These are phyloP conservation scores for Aurelia coerulea DNA, from an alignment of 30 jellyfish, hydroid and myxozoan genomes.

Conservation along the genomic window DNA sequence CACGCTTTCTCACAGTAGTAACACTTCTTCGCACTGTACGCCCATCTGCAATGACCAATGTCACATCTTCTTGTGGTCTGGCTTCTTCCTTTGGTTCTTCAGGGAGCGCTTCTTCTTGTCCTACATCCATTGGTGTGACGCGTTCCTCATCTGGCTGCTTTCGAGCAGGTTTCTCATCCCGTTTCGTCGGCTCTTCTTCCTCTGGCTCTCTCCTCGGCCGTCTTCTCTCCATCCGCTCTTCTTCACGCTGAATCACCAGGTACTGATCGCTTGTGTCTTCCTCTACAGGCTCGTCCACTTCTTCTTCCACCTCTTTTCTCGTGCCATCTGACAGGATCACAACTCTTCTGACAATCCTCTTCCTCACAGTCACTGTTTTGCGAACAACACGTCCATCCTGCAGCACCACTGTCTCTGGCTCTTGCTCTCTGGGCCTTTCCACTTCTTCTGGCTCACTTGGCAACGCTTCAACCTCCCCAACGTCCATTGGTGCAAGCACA, in stretches of 20 bases:
- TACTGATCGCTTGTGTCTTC: conserved; percentile 12
- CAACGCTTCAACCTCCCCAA: no score
- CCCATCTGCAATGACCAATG: conserved; percentile 53
- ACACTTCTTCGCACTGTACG: conserved; percentile 58
- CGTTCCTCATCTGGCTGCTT: conserved; percentile 18
- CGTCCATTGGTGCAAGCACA: conserved; percentile 6
- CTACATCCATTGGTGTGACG: conserved; percentile 43
- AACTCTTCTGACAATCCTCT: conserved; percentile 65
- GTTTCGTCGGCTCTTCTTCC: conserved; percentile 6
- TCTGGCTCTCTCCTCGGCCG: conserved; percentile 13
- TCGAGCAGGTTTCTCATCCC: not conserved
- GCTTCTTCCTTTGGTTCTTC: conserved; percentile 16
- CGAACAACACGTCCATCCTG: conserved; percentile 67
- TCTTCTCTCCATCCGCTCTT: not conserved
- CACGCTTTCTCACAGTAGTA: conserved; percentile 76
- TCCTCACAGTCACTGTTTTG: conserved; percentile 59
- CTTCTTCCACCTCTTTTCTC: conserved; percentile 57
- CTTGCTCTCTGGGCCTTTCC: conserved; percentile 21
- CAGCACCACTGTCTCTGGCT: conserved; percentile 32
- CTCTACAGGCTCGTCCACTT: conserved; percentile 49
- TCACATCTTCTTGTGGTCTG: not conserved
- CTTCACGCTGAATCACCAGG: conserved; percentile 21
- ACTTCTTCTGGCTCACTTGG: not conserved
- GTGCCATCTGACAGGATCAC: conserved; percentile 75
- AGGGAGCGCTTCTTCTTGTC: conserved; percentile 31